Percentiles rank a stretch among this genome's conserved stretches.
Conservation (phyloP, 2,888 invertebrate species). For the Eristalinus aeneus region DNA sequence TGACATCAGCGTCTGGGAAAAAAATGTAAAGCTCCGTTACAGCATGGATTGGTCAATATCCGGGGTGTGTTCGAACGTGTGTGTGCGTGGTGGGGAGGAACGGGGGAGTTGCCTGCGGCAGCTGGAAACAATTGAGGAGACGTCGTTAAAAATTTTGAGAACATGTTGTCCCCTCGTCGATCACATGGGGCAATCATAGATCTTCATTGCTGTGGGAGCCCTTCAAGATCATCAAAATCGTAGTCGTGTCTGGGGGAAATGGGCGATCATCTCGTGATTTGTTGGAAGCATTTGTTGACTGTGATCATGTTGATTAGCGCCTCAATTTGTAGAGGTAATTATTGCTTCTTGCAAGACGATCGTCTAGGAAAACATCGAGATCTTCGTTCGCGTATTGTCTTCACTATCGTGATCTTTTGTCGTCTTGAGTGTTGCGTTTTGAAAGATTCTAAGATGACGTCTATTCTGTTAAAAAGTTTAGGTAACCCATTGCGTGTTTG, state of each 20-base stretch:
- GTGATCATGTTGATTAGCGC: too few relatives aligned
- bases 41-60: slow-evolving; percentile 54
- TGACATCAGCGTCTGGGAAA: slow-evolving; percentile 48
- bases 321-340: too few relatives aligned
- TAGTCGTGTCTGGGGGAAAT: neutral
- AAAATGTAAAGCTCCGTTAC: slow-evolving; percentile 31
- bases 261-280: neutral
- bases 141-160: neutral
- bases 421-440: too few relatives aligned
- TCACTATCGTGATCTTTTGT: too few relatives aligned
- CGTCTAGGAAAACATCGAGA: too few relatives aligned
- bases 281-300: too few relatives aligned
- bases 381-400: too few relatives aligned
- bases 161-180: neutral
- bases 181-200: slow-evolving; percentile 8
- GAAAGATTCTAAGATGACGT: too few relatives aligned
- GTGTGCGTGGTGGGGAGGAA: neutral
- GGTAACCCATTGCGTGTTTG: too few relatives aligned
- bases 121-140: neutral
- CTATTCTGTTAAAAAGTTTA: too few relatives aligned
- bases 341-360: too few relatives aligned
- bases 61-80: slow-evolving; percentile 41
- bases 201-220: slow-evolving; percentile 45
- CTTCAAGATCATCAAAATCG: slow-evolving; percentile 32
- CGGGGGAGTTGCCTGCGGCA: neutral